Base-by-base conservation (phyloP, 2,888 invertebrate genomes). In the Ophion obscuratus region DNA sequence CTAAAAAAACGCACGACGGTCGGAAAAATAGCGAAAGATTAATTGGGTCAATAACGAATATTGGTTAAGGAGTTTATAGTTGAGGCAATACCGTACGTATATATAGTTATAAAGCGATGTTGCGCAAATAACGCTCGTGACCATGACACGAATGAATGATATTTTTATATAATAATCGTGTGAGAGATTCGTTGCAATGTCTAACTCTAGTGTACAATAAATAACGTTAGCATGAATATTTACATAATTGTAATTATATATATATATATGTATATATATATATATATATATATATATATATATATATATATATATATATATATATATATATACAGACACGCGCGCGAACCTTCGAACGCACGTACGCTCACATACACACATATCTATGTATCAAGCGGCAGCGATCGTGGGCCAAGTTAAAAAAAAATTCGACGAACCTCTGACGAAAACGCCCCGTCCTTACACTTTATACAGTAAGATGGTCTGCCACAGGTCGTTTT, bases 111-210 rank as follows among this genome's bases (percentile, higher is more conserved):
- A 68, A 62, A 68, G 27, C 20, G 67, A 89, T 89, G 88, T 90
- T 90, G 88, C 89, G 87, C 89, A 89, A 91, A 90, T 88, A 89
- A 89, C 88, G 85, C 85, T 85, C 87, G 81, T 81, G 90, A 89
- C 91, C 91, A 87, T 92, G 91, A 90, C 91, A 91, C 89, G 88
- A 88, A 91, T 91, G 88, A 90, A 91, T 90, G 90, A 90, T 91
- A 89, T 89, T 90, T 88, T 91, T 90, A 89, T 88, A 89, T 89
- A 90, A 90, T 88, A 81, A 74, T 84, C 82, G 83, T 81, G 85
- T 83, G 85, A 86, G 82, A 82, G 79, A 83, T 85, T 76, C 80
- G 66, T 47, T 67, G 82, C 81, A 62, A 70, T 82, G 78, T 84
- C 78, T 68, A 71, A 75, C 64, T 71, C 67, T 79, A 53, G 67